phyloP scores from a whole-genome alignment of 2,888 invertebrate species.

The Nephrotoma appendiculata region DNA sequence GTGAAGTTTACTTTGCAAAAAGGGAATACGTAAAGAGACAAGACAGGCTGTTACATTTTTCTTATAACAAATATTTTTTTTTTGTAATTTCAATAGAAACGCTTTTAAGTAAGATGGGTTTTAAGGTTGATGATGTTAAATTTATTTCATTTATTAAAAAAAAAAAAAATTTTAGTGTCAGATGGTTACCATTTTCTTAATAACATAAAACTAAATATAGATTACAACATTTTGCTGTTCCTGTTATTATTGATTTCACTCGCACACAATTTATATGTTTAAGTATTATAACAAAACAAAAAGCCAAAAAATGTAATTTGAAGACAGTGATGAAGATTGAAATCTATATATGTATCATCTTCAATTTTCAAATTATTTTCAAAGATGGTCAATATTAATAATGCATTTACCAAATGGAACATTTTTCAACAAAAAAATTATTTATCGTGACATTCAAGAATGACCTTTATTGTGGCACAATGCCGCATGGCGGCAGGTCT shows the following conservation, averaged over 20 bases:
- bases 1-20: conserved; percentile 1
- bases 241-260: background rate
- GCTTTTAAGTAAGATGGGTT: background rate
- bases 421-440: background rate
- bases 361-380: background rate
- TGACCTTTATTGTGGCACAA: background rate
- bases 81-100: background rate
- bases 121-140: background rate
- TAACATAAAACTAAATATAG: background rate
- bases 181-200: background rate
- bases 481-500: background rate
- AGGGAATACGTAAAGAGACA: background rate
- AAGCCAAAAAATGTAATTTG: background rate
- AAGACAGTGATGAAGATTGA: background rate
- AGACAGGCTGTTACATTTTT: conserved; percentile 1
- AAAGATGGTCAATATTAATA: background rate
- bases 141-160: background rate
- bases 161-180: background rate
- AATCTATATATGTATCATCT: background rate
- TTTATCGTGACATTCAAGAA: background rate
- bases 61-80: background rate
- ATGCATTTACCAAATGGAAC: background rate
- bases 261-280: background rate
- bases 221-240: background rate
- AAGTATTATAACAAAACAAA: background rate